Evolutionary conservation across 2,888 invertebrate species (phyloP), one percentile per base, ranked within the genome.

Genomic region (Philonicus albiceps): DNA sequence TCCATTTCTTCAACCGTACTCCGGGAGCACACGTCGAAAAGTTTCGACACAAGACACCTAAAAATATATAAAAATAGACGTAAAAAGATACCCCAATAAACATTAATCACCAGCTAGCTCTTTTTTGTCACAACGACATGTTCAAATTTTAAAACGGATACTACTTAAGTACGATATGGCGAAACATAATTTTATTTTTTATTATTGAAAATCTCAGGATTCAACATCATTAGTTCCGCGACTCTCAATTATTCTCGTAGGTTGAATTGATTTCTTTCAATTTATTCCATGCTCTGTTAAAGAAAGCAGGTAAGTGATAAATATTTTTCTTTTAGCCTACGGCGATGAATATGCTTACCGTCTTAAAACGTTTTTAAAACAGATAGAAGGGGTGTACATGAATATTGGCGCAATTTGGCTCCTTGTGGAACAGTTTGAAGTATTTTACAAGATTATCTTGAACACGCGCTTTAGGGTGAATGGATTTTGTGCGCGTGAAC

Each of bases 21-120:
- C 91, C 96, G 96, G 88, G 97, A 97, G 90, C 97, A 98, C 49
- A 98, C 98, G 93, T 98, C 98, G 93, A 98, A 98, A 89, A 98
- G 93, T 92, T 98, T 98, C 86, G 98, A 98, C 88, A 98, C 98
- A 90, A 98, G 94, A 93, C 95, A 96, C 91, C 97, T 95, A 88
- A 89, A 73, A 22, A 64, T 8, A 53, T 53, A 53, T 6, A 19
- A 53, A 64, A 27, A 3, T 3, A 27, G 27, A 49, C 6, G n/a
- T 27, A 64, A 88, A 86, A 73, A 81, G 8, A 64, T 53, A 75
- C 3, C 88, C 86, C 86, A 88, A 27, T 13, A 81, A 80, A 22
- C 53, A 49, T 80, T 80, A 22, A 43, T 80, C 30, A 27, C 16
- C 27, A 80, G n/a, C 13, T 13, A 80, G n/a, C 13, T 13, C 49